Base-by-base conservation (phyloP, 2,797 vertebrate genomes). In the Tokudaia tokunoshimensis region DNA sequence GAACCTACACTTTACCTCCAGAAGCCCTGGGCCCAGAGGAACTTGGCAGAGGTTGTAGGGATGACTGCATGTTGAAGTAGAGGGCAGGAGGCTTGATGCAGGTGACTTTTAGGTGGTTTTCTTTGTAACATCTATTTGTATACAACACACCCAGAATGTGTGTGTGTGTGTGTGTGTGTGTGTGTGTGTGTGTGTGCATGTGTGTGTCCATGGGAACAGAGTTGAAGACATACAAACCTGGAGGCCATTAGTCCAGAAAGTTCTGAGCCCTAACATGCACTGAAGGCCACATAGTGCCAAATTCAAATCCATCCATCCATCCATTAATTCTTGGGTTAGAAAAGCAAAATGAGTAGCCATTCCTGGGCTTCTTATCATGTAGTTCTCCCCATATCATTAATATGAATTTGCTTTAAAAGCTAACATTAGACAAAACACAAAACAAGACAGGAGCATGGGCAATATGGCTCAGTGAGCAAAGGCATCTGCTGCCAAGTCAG, bases 351-450 rank as follows among this genome's bases (percentile, higher is more conserved):
- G 52, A 84, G 12, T 31, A n/a, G n/a, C 3, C 4, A 29, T 26
- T 70, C 70, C 75, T 57, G 85, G 50, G 9, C 10, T 88, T 75
- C 50, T 92, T 82, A 15, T 14, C 22, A 26, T 6, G 50, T 31
- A 22, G 5, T 14, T 63, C 57, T 84, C 50, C 75, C 37, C 19
- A 14, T 34, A 34, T 1, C 26, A 0, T 61, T 76, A 20, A 41
- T 34, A 67, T 20, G 65, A 80, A 63, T 92, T 29, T 80, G 47
- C 76, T 94, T 22, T 76, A 57, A 87, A 85, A 95, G 67, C 47
- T 86, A 87, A 87, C 47, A 94, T 57, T 37, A 37, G 70, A 79
- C 50, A 31, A 57, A 52, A 85, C 29, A 50, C 19, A 52, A 70
- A 55, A 57, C 50, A 29, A 74, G 57, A 41, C 47, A 86, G 47